Conservation (phyloP, 2,797 vertebrate genomes). For the Echeneis naucrates region DNA sequence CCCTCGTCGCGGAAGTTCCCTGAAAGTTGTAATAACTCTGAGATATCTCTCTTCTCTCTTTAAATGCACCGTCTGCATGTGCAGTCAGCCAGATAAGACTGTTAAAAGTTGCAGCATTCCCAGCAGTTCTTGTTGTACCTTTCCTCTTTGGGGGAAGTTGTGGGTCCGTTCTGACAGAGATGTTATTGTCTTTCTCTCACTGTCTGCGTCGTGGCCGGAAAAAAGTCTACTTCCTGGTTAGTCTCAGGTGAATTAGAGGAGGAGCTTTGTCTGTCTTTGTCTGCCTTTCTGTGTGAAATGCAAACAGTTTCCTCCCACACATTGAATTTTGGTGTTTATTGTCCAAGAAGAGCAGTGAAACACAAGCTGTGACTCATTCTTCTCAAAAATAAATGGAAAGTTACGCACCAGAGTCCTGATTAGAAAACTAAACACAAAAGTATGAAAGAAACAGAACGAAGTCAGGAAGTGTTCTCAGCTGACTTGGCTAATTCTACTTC, state of each 20-base stretch:
- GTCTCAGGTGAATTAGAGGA: constrained; percentile 16
- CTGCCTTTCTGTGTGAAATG: not conserved
- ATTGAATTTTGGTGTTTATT: no score
- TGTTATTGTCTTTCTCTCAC: not conserved
- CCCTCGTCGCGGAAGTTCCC: not conserved
- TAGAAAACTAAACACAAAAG: no score
- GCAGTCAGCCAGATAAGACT: not conserved
- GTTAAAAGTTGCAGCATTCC: not conserved
- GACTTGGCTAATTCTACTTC: no score
- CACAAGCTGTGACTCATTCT: no score
- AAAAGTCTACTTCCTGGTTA: constrained; percentile 5
- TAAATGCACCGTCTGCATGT: not conserved
- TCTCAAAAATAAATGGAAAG: no score
- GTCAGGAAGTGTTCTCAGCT: no score
- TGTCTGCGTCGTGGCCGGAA: constrained; percentile 1
- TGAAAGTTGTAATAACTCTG: not conserved
- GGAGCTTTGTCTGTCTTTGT: constrained; percentile 26
- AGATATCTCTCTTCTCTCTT: no score
- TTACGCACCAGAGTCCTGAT: no score
- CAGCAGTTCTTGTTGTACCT: not conserved
- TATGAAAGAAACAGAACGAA: no score
- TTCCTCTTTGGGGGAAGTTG: not conserved
- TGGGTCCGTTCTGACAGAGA: not conserved
- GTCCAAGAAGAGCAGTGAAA: no score
- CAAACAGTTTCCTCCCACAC: not conserved